Percentiles rank a stretch among this genome's conserved stretches.
phyloP scores from a whole-genome alignment of 2,797 vertebrate genomes.

The Ataeniobius toweri region DNA sequence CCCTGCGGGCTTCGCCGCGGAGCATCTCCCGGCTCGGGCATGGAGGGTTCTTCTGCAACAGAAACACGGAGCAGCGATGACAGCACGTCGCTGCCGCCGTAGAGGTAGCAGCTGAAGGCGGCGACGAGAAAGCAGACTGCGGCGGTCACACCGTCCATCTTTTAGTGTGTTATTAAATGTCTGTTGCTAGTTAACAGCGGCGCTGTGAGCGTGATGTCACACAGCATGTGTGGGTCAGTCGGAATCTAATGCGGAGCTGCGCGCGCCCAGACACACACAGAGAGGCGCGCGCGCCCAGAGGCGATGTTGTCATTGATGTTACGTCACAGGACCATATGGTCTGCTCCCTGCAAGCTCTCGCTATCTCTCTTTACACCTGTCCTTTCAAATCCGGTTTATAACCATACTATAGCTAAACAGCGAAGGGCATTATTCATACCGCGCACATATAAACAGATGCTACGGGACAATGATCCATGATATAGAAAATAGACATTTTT shows the following conservation, averaged over 20 bases:
- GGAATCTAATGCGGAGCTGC: slow-evolving; percentile 15
- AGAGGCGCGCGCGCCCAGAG: not conserved
- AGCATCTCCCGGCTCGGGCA: slow-evolving; percentile 89
- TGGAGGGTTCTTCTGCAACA: slow-evolving; percentile 75
- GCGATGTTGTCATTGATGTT: slow-evolving; percentile 26
- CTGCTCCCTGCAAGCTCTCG: slow-evolving; percentile 1
- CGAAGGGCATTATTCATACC: too few relatives aligned
- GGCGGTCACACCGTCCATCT: slow-evolving; percentile 62
- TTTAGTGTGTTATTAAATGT: not conserved
- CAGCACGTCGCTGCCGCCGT: slow-evolving; percentile 68
- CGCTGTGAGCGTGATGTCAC: not conserved
- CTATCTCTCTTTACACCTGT: not conserved
- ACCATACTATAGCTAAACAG: not conserved
- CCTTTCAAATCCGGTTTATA: not conserved
- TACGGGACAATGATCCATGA: not conserved
- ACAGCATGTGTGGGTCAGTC: not conserved
- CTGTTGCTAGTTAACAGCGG: not conserved
- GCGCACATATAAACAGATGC: not conserved
- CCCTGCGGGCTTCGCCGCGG: slow-evolving; percentile 86
- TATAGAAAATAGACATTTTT: not conserved
- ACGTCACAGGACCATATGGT: slow-evolving; percentile 64
- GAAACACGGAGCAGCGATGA: slow-evolving; percentile 64
- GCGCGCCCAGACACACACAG: not conserved
- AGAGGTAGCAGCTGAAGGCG: slow-evolving; percentile 64
- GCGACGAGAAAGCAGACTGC: slow-evolving; percentile 72